Percentiles rank a stretch among this genome's conserved stretches.
Evolutionary conservation across 2,113 vertebrate species (phyloP).

Genomic region (Chaetodon auriga): DNA sequence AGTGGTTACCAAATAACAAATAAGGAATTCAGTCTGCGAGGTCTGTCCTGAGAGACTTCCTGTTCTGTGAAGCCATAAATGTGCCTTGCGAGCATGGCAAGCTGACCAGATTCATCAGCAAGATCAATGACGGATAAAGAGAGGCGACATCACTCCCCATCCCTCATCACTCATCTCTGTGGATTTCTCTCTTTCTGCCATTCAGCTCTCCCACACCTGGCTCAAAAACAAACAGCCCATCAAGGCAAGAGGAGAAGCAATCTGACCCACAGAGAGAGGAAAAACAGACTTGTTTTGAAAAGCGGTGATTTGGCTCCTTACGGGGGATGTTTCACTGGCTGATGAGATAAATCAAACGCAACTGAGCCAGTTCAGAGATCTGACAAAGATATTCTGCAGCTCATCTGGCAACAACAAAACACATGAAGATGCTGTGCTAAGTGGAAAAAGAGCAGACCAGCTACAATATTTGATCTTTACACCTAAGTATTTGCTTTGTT

Average conservation of each 20-base stretch:
- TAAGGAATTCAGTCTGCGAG: slow-evolving; percentile 6
- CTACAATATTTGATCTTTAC: not conserved
- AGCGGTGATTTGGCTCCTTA: slow-evolving; percentile 48
- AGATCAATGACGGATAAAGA: not conserved
- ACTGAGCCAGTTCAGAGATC: slow-evolving; percentile 38
- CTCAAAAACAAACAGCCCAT: slow-evolving; percentile 32
- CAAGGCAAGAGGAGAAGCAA: slow-evolving; percentile 27
- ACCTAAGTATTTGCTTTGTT: not conserved
- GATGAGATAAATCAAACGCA: slow-evolving; percentile 56
- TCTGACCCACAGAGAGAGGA: slow-evolving; percentile 44
- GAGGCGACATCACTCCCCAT: not conserved
- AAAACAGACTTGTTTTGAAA: slow-evolving; percentile 71
- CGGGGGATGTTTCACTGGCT: slow-evolving; percentile 41
- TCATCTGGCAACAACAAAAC: slow-evolving; percentile 22
- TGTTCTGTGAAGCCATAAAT: not conserved
- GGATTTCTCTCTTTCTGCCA: slow-evolving; percentile 20
- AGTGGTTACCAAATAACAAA: not conserved
- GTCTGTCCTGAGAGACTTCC: slow-evolving; percentile 6
- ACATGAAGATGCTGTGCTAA: not conserved
- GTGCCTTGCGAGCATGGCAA: not conserved
- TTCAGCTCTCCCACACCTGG: slow-evolving; percentile 27
- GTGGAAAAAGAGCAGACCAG: not conserved
- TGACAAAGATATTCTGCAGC: slow-evolving; percentile 36
- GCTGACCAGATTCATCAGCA: not conserved
- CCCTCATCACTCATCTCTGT: not conserved